phyloP scores from a whole-genome alignment of 2,113 vertebrate species.

The Lagenorhynchus albirostris region DNA sequence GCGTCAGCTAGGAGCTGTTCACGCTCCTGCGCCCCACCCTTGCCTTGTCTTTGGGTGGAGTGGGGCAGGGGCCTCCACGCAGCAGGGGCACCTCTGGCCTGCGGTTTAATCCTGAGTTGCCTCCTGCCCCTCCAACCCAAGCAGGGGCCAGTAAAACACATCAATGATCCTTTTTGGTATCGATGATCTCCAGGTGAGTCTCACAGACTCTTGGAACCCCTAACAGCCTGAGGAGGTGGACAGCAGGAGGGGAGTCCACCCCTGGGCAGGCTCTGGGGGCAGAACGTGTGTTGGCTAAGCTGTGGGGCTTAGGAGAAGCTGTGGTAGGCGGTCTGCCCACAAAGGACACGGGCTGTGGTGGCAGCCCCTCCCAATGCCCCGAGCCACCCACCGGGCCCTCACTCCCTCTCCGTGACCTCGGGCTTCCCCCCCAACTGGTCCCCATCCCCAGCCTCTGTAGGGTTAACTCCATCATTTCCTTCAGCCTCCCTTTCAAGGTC shows the following conservation, averaged over 20 bases:
- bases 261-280: not conserved
- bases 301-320: not conserved
- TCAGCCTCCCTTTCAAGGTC: not conserved
- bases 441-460: not conserved
- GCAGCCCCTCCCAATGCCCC: not conserved
- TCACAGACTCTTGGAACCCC: not conserved
- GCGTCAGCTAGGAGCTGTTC: not conserved
- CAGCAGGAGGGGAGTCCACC: not conserved
- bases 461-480: not conserved
- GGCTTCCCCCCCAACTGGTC: rapidly evolving
- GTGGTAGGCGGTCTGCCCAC: not conserved
- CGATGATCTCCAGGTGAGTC: no score
- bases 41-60: no score
- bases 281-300: not conserved
- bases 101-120: not conserved
- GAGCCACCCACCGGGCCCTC: not conserved
- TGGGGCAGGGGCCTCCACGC: not conserved
- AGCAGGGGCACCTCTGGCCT: not conserved
- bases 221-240: not conserved
- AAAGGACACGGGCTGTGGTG: not conserved
- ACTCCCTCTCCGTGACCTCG: not conserved
- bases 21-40: rapidly evolving
- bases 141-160: not conserved
- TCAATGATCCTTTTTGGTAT: not conserved
- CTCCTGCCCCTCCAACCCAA: not conserved